Evolutionary conservation across 2,888 invertebrate species (phyloP).

Genomic region (Sesia bembeciformis): DNA sequence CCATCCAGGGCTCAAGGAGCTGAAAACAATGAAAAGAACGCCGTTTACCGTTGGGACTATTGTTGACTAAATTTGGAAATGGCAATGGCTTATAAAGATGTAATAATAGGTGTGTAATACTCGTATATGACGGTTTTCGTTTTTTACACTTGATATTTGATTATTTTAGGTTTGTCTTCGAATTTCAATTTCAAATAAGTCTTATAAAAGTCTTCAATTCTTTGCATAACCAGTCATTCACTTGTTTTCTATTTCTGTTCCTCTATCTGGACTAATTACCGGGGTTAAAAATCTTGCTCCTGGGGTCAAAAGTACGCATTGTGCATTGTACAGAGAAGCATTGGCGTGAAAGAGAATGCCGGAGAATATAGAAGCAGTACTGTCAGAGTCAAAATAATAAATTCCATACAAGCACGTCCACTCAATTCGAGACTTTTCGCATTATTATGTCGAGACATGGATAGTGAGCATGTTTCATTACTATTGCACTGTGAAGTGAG

Average conservation of each 20-base stretch:
- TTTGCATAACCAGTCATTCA: too few relatives aligned
- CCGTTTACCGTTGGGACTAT: neutral
- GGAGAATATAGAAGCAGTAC: slow-evolving; percentile 4
- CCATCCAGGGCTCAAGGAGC: slow-evolving; percentile 51
- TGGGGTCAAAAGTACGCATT: slow-evolving; percentile 7
- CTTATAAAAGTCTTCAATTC: too few relatives aligned
- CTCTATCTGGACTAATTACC: slow-evolving; percentile 9
- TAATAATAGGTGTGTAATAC: too few relatives aligned
- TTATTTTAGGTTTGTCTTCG: slow-evolving; percentile 2
- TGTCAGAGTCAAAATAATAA: slow-evolving; percentile 5
- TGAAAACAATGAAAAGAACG: slow-evolving; percentile 12
- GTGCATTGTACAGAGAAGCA: slow-evolving; percentile 7
- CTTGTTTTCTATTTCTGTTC: too few relatives aligned
- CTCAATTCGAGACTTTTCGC: slow-evolving; percentile 4
- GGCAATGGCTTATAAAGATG: too few relatives aligned
- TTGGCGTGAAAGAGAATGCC: slow-evolving; percentile 7
- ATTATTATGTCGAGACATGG: slow-evolving; percentile 7
- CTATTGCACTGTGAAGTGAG: slow-evolving; percentile 9
- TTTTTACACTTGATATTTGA: slow-evolving; percentile 1
- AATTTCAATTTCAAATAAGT: too few relatives aligned
- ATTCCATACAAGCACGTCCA: too few relatives aligned
- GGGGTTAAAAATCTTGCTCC: slow-evolving; percentile 9
- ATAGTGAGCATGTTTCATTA: slow-evolving; percentile 8
- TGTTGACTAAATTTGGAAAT: neutral
- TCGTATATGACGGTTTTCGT: neutral